Base-by-base conservation (phyloP, 2,888 invertebrate species). In the Celastrina argiolus region DNA sequence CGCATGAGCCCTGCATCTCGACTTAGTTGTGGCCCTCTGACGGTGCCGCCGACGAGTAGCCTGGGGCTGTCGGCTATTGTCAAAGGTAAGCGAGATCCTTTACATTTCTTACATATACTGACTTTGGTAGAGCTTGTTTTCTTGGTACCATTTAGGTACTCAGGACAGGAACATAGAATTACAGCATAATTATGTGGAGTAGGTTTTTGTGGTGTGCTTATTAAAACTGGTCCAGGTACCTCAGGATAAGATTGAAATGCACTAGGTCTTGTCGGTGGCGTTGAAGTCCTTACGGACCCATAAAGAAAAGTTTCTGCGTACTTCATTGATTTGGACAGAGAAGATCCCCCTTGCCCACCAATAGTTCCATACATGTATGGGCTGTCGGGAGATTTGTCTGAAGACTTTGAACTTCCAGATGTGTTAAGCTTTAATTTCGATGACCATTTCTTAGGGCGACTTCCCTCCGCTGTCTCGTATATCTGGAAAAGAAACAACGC, bases 271-370 rank as follows among this genome's bases (percentile, higher is more conserved):
- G 83, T 81, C 73, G 85, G 83, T 77, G 83, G 84, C 74, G 91
- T 91, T 72, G 92, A 89, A 71, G 89, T 92, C 75, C 95, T 91
- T 1, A 96, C 94, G 42, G 95, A 96, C 75, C 96, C 96, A 79
- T 97, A 96, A 16, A 96, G 92, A 96, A 96, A 97, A 66, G 96
- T 95, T 79, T 97, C 96, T 42, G 95, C 95, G 87, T 95, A 96
- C 82, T 95, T 94, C 96, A 96, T 96, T 78, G 96, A 96, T 82
- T 95, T 95, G 68, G 95, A 95, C 65, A 96, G 83, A n/a, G 95
- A 93, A 76, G 94, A 94, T 70, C 94, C 93, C 66, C 94, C 93
- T 73, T 94, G 94, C 73, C 93, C 93, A 70, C 87, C 85, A 72
- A 91, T 85, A 31, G 91, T 91, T 58, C 91, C 91, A 76, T 90